Conservation (phyloP, 2,797 vertebrate genomes). For the Periophthalmus magnuspinnatus region DNA sequence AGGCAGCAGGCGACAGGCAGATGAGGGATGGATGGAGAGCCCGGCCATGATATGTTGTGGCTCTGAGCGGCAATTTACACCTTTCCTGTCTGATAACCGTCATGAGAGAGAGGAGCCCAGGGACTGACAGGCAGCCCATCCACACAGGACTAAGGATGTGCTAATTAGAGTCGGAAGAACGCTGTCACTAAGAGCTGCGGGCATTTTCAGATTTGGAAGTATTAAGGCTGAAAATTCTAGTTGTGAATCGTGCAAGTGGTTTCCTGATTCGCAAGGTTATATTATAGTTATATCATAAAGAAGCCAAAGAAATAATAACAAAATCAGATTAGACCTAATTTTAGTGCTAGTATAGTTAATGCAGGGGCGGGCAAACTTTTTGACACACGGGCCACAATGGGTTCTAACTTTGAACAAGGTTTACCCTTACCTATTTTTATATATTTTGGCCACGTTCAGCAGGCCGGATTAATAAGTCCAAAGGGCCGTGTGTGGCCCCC, state of each 20-base stretch:
- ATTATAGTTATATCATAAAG: background rate
- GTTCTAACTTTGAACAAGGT: too few species aligned
- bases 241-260: background rate
- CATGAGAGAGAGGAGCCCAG: conserved; percentile 45
- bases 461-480: too few species aligned
- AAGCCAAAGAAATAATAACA: too few species aligned
- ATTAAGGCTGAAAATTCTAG: background rate
- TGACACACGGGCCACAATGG: too few species aligned
- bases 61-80: conserved; percentile 67
- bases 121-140: conserved; percentile 30
- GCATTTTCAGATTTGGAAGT: background rate
- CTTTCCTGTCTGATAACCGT: conserved; percentile 66
- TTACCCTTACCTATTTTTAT: too few species aligned
- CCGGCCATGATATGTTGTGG: conserved; percentile 46
- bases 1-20: conserved; percentile 29
- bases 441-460: too few species aligned
- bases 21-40: conserved; percentile 43
- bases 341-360: too few species aligned
- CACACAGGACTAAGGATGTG: conserved; percentile 38
- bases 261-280: background rate
- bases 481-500: too few species aligned
- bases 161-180: conserved; percentile 55
- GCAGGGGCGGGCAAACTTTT: too few species aligned
- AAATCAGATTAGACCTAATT: background rate
- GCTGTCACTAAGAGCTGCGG: conserved; percentile 24